Evolutionary conservation across 2,797 vertebrate species (phyloP).

Genomic region (Takifugu ocellatus): DNA sequence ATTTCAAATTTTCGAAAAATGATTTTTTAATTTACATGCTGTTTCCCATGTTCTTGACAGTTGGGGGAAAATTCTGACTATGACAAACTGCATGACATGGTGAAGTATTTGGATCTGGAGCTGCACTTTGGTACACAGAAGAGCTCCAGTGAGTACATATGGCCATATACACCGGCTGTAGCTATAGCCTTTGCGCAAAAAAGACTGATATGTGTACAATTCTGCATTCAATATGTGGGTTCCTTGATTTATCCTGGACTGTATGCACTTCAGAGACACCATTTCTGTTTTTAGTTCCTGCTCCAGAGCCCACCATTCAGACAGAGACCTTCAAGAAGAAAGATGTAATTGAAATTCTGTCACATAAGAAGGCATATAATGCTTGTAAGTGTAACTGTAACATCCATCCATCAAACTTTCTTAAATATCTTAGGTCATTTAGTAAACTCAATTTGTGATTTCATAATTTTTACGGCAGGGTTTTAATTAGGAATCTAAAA

Average conservation of each 20-base stretch:
- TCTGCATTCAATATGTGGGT: neutral
- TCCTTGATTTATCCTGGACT: neutral
- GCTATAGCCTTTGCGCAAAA: constrained; percentile 3
- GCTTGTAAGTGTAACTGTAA: constrained; percentile 82
- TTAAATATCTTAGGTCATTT: too few relatives aligned
- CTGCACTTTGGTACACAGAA: constrained; percentile 97
- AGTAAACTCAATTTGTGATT: too few relatives aligned
- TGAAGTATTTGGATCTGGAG: constrained; percentile 97
- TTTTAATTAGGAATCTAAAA: neutral
- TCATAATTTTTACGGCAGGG: neutral
- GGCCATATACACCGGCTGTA: neutral
- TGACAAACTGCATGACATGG: constrained; percentile 97
- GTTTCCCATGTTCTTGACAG: constrained; percentile 63
- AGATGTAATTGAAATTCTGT: constrained; percentile 93
- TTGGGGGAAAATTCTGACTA: constrained; percentile 93
- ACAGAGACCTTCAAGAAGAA: constrained; percentile 93
- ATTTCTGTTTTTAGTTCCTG: constrained; percentile 72
- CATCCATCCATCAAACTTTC: neutral
- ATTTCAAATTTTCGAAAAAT: neutral
- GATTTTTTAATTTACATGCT: neutral
- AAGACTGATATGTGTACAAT: neutral
- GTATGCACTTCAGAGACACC: constrained; percentile 7
- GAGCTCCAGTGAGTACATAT: constrained; percentile 78
- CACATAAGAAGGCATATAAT: constrained; percentile 98
- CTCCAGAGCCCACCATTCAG: constrained; percentile 80